Evolutionary conservation across 64 coral and sea anemone species (phyloP).

Genomic region (Anthopleura sola): DNA sequence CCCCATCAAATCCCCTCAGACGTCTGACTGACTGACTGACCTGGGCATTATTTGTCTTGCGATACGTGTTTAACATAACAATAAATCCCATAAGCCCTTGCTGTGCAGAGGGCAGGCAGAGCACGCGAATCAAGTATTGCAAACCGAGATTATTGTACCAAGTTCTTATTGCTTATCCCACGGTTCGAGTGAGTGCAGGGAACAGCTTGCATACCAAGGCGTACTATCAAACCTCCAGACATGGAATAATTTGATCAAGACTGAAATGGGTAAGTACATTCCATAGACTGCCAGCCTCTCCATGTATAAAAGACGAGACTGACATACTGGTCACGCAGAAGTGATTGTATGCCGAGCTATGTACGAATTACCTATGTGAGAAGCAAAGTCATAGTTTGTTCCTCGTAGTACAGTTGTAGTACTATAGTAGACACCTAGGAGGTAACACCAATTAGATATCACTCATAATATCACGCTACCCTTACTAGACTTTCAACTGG

Average conservation of each 20-base stretch:
- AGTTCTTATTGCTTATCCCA: not conserved
- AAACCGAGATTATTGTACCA: no score
- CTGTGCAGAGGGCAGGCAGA: not conserved
- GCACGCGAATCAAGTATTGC: not conserved
- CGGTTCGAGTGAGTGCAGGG: not conserved
- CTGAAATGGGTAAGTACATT: not conserved
- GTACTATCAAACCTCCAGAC: not conserved
- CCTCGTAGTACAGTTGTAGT: not conserved
- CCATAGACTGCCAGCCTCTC: not conserved
- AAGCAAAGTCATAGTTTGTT: not conserved
- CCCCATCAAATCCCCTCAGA: not conserved
- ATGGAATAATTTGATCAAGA: not conserved
- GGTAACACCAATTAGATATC: not conserved
- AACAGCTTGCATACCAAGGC: not conserved
- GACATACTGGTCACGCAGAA: not conserved
- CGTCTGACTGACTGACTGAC: not conserved
- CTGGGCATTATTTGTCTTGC: not conserved
- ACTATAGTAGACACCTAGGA: not conserved
- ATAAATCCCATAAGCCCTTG: not conserved
- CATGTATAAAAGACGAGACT: not conserved
- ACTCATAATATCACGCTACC: not conserved
- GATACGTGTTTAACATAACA: not conserved
- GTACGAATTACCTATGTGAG: not conserved
- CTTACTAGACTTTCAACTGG: no score
- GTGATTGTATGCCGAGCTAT: not conserved